Conservation (phyloP, 92 coral and sea anemone species). For the Epizoanthus scotinus region DNA sequence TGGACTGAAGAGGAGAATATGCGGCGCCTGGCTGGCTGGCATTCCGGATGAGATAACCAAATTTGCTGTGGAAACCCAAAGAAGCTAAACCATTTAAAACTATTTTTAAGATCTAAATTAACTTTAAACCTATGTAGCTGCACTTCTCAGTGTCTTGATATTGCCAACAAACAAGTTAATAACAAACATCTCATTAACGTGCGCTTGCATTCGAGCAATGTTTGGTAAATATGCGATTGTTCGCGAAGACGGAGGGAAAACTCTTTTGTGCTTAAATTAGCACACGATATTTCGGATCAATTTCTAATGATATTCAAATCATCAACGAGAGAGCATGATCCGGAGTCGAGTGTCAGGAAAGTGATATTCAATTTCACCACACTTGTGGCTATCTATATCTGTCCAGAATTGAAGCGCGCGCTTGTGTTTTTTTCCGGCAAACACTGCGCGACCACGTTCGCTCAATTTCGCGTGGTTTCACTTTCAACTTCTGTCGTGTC, state of each 20-base stretch:
- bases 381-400: background rate
- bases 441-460: background rate
- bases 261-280: slow-evolving; percentile 5
- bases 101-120: background rate
- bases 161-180: no score
- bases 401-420: slow-evolving; percentile 6
- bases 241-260: slow-evolving; percentile 9
- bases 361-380: slow-evolving; percentile 2
- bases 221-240: background rate
- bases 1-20: background rate
- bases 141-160: background rate
- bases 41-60: slow-evolving; percentile 1
- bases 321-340: slow-evolving; percentile 26
- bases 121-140: background rate
- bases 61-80: slow-evolving; percentile 8
- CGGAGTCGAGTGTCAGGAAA: background rate
- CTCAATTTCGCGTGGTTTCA: no score
- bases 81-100: background rate
- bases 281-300: slow-evolving; percentile 2
- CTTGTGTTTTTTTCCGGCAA: background rate
- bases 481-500: background rate
- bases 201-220: background rate
- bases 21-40: slow-evolving; percentile 33
- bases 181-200: no score
- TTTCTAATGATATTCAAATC: slow-evolving; percentile 23